Evolutionary conservation across 2,888 invertebrate genomes (phyloP).

Genomic region (Cephus nigrinus): DNA sequence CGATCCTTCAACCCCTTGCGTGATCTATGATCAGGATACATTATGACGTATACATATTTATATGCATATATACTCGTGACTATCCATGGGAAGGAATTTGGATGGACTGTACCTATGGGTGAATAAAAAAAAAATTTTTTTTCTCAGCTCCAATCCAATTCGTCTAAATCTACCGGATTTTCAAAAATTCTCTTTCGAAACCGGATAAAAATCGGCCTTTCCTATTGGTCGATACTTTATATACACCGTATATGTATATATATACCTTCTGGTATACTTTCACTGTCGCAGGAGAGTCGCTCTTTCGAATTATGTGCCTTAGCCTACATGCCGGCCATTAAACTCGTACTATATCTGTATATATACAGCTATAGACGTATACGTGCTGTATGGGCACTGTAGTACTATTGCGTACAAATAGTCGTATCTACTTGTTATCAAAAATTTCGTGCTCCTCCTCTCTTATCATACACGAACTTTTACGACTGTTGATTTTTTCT

Average conservation of each 20-base stretch:
- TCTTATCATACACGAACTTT: background rate
- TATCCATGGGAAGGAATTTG: background rate
- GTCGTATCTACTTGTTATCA: background rate
- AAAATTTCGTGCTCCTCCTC: background rate
- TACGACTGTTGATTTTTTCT: background rate
- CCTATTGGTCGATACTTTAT: background rate
- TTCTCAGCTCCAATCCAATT: background rate
- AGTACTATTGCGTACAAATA: background rate
- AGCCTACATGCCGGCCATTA: background rate
- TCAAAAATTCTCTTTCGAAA: background rate
- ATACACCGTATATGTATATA: background rate
- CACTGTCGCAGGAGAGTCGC: background rate
- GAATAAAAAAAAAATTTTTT: background rate
- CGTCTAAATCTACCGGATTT: background rate
- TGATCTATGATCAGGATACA: background rate
- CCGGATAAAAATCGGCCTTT: background rate
- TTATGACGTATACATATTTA: background rate
- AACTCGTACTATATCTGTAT: background rate
- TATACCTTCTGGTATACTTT: background rate
- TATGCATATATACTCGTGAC: background rate
- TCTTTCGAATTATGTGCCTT: background rate
- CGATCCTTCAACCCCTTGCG: background rate
- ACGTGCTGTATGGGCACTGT: slow-evolving; percentile 2
- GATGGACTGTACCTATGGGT: background rate
- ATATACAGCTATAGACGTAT: slow-evolving; percentile 11